A percentile compares a stretch with the other conserved stretches of the same genome.
Evolutionary conservation across 2,888 invertebrate species (phyloP).

Genomic region (Cosmorhoe ocellata): DNA sequence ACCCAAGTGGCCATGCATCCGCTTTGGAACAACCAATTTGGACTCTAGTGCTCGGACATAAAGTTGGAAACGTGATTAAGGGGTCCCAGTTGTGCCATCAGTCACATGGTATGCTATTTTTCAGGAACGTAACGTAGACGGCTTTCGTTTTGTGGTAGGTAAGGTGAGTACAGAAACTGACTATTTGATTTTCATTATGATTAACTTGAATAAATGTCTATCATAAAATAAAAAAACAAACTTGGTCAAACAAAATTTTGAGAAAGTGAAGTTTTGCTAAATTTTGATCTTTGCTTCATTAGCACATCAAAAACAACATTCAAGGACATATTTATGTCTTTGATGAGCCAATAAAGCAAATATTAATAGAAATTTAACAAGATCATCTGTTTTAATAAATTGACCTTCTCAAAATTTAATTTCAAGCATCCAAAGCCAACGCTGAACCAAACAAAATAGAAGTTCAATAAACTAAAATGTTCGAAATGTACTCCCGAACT

Average conservation of each 20-base stretch:
- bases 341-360: too few relatives aligned
- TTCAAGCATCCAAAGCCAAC: conserved; percentile 1
- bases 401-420: conserved; percentile 8
- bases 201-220: too few relatives aligned
- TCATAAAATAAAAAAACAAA: too few relatives aligned
- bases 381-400: neutral
- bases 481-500: conserved; percentile 19
- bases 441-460: conserved; percentile 21
- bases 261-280: too few relatives aligned
- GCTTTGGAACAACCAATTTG: conserved; percentile 14
- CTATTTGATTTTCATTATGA: too few relatives aligned
- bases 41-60: conserved; percentile 14
- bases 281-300: too few relatives aligned
- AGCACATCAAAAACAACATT: too few relatives aligned
- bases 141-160: neutral
- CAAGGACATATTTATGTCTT: neutral
- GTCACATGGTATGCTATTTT: conserved; percentile 14
- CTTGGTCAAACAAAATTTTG: too few relatives aligned
- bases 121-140: neutral
- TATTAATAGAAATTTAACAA: too few relatives aligned
- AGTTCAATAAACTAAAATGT: conserved; percentile 26
- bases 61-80: conserved; percentile 13
- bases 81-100: conserved; percentile 23
- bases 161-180: neutral
- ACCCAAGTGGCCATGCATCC: conserved; percentile 17